A percentile compares a stretch with the other conserved stretches of the same genome.
Evolutionary conservation across 1,140 invertebrate genomes (phyloP).

Genomic region (Lordiphosa collinella): DNA sequence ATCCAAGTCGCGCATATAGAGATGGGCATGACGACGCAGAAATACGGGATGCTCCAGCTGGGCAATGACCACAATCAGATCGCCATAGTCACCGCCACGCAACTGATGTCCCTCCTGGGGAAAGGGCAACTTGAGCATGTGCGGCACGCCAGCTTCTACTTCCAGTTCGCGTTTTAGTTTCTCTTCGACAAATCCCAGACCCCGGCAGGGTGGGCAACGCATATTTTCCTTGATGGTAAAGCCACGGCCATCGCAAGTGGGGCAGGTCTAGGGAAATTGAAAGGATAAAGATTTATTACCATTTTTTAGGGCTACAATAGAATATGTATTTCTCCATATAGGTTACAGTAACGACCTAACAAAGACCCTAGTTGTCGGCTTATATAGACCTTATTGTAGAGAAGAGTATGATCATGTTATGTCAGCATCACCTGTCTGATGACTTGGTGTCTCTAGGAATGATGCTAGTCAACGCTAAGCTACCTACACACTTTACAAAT

Average conservation of each 20-base stretch:
- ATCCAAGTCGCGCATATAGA: slow-evolving; percentile 85
- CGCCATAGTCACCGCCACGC: slow-evolving; percentile 90
- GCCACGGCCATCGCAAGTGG: slow-evolving; percentile 85
- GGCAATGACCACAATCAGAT: slow-evolving; percentile 93
- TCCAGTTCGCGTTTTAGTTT: slow-evolving; percentile 93
- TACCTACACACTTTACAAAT: too few species aligned
- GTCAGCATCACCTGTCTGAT: too few species aligned
- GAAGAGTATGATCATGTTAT: too few species aligned
- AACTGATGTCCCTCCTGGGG: slow-evolving; percentile 94
- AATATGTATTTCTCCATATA: too few species aligned
- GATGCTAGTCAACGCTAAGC: too few species aligned
- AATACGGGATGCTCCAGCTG: slow-evolving; percentile 90
- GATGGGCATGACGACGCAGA: slow-evolving; percentile 87
- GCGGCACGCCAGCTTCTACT: slow-evolving; percentile 94
- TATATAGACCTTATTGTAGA: too few species aligned
- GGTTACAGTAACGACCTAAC: too few species aligned
- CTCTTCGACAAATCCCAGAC: slow-evolving; percentile 88
- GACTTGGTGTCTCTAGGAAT: too few species aligned
- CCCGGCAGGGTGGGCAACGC: slow-evolving; percentile 89
- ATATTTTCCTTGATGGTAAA: slow-evolving; percentile 90
- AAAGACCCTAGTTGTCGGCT: too few species aligned
- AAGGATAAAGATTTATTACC: too few species aligned
- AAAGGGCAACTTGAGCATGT: slow-evolving; percentile 93
- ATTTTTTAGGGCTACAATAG: too few species aligned
- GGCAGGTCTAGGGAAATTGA: slow-evolving; percentile 82